Evolutionary conservation across 2,113 vertebrate species (phyloP).

Genomic region (Datnioides undecimradiatus): DNA sequence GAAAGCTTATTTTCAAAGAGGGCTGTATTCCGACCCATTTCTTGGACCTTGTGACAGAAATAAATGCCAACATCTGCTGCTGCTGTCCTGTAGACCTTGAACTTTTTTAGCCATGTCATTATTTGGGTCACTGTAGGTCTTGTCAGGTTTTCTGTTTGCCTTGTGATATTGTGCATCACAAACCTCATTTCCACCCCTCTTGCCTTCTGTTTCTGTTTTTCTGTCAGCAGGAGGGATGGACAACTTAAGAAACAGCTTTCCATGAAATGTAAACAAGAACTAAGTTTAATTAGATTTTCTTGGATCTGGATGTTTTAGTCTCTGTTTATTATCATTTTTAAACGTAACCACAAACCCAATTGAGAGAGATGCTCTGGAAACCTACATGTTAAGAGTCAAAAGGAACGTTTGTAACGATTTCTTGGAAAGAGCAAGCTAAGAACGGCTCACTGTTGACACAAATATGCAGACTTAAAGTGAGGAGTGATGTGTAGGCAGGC

Average conservation of each 20-base stretch:
- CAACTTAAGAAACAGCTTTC: conserved; percentile 1
- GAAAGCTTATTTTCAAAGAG: conserved; percentile 34
- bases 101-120: conserved; percentile 15
- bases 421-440: not conserved
- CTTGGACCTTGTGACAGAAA: conserved; percentile 56
- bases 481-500: not conserved
- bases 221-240: not conserved
- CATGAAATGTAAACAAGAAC: conserved; percentile 7
- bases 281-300: conserved; percentile 11
- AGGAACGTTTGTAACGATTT: not conserved
- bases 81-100: conserved; percentile 12
- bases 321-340: not conserved
- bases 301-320: not conserved
- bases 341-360: not conserved
- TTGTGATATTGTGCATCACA: conserved; percentile 7
- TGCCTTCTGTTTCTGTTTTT: not conserved
- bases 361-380: not conserved
- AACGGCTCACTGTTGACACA: not conserved
- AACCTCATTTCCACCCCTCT: not conserved
- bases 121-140: conserved; percentile 54
- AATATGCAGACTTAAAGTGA: not conserved
- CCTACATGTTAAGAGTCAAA: not conserved
- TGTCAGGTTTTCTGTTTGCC: conserved; percentile 25
- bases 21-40: conserved; percentile 52
- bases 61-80: conserved; percentile 54